Conservation (phyloP, 2,113 vertebrate genomes). For the Amblyopsis rosae region DNA sequence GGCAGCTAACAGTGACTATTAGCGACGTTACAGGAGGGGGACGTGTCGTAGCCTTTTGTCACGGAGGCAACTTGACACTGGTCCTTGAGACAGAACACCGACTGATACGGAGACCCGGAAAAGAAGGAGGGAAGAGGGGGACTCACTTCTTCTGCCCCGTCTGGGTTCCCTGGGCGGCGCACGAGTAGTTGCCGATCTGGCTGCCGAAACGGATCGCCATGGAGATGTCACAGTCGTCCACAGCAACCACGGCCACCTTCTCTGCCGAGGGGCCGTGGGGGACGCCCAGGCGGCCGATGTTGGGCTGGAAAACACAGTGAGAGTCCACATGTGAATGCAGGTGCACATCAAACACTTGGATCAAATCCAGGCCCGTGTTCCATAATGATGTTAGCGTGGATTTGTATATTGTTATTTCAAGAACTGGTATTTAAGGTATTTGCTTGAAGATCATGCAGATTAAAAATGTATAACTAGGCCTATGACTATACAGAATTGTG, state of each 20-base stretch:
- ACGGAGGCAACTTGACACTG: conserved; percentile 16
- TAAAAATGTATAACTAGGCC: too few species aligned
- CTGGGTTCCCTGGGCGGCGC: conserved; percentile 94
- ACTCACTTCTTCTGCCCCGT: conserved; percentile 95
- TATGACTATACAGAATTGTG: too few species aligned
- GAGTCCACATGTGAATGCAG: not conserved
- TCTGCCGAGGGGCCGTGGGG: conserved; percentile 93
- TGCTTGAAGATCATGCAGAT: not conserved
- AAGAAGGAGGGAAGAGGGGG: not conserved
- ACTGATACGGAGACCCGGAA: not conserved
- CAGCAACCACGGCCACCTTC: conserved; percentile 93
- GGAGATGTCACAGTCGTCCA: conserved; percentile 93
- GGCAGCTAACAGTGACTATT: conserved; percentile 31
- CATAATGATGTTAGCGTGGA: not conserved
- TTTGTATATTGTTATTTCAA: not conserved
- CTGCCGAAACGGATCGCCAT: conserved; percentile 90
- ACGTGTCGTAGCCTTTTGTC: conserved; percentile 26
- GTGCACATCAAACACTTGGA: not conserved
- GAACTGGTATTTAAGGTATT: not conserved
- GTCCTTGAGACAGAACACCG: not conserved
- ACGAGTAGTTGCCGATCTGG: conserved; percentile 92
- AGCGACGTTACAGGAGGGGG: not conserved
- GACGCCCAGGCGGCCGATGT: conserved; percentile 89
- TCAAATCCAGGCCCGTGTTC: not conserved
- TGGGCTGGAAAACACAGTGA: conserved; percentile 78